Evolutionary conservation across 2,113 vertebrate species (phyloP).

Genomic region (Nansenia antarctica): DNA sequence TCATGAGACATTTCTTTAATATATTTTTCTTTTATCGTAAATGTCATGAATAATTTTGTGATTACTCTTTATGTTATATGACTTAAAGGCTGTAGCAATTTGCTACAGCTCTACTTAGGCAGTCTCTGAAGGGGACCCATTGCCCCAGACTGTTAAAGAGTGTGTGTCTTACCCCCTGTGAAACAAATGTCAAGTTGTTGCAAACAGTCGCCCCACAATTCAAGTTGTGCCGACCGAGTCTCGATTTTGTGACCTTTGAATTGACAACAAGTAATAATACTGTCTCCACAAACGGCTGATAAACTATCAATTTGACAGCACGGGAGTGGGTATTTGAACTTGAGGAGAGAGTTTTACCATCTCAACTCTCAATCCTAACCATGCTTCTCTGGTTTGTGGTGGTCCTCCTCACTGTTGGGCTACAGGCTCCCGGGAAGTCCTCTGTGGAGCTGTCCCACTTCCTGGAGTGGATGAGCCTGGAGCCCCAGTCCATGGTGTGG

Average conservation of each 20-base stretch:
- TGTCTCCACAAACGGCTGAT: no score
- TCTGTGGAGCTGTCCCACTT: slow-evolving; percentile 79
- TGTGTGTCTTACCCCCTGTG: background rate
- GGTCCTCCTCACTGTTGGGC: background rate
- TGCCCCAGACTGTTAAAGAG: background rate
- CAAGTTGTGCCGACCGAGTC: no score
- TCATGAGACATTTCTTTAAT: background rate
- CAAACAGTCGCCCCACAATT: no score
- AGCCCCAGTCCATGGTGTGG: slow-evolving; percentile 87
- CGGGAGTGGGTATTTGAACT: no score
- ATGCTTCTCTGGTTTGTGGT: background rate
- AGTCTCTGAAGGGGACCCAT: background rate
- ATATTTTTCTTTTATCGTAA: background rate
- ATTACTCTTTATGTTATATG: no score
- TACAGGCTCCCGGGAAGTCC: slow-evolving; percentile 77
- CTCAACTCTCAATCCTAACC: no score
- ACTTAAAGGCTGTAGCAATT: background rate
- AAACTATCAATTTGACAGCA: no score
- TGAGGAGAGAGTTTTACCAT: no score
- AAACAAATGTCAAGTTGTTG: no score
- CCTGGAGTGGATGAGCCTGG: slow-evolving; percentile 84
- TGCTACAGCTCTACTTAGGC: background rate
- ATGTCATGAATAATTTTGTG: background rate
- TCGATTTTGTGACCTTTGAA: no score
- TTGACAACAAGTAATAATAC: no score